Conservation (phyloP, 2,888 invertebrate genomes). For the Cheiracanthium punctorium region DNA sequence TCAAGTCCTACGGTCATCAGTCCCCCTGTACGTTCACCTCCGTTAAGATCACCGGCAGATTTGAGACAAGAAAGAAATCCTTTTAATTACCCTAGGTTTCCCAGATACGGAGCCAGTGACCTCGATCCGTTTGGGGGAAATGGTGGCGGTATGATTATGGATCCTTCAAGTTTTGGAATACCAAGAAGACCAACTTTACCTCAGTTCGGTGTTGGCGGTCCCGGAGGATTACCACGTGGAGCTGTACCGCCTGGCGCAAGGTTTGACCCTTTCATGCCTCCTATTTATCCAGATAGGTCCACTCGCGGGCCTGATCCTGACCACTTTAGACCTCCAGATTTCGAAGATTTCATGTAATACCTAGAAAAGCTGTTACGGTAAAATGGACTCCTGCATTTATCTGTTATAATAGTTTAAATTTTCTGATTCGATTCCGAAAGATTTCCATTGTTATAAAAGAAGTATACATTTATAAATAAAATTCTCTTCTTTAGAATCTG, state of each 20-base stretch:
- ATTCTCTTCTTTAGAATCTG: no score
- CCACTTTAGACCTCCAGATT: constrained; percentile 42
- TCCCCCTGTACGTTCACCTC: not conserved
- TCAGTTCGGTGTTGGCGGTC: constrained; percentile 11
- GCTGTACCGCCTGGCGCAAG: constrained; percentile 61
- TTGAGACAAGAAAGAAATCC: not conserved
- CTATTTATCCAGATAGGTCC: not conserved
- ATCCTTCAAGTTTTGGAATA: constrained; percentile 24
- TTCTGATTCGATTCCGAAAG: not conserved
- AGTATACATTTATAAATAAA: no score
- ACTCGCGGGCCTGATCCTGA: constrained; percentile 41
- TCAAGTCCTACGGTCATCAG: not conserved
- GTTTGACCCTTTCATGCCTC: constrained; percentile 55
- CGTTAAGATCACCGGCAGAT: not conserved
- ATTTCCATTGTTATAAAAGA: no score
- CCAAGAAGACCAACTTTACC: not conserved
- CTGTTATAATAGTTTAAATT: not conserved
- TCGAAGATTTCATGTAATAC: constrained; percentile 29
- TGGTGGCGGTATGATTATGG: constrained; percentile 41
- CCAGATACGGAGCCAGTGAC: constrained; percentile 31
- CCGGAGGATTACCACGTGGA: constrained; percentile 31
- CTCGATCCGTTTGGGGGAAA: constrained; percentile 36
- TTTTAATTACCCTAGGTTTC: not conserved
- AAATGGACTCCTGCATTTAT: not conserved
- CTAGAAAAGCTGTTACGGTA: no score